Evolutionary conservation across 1,140 invertebrate genomes (phyloP).

Genomic region (Octopus sinensis): DNA sequence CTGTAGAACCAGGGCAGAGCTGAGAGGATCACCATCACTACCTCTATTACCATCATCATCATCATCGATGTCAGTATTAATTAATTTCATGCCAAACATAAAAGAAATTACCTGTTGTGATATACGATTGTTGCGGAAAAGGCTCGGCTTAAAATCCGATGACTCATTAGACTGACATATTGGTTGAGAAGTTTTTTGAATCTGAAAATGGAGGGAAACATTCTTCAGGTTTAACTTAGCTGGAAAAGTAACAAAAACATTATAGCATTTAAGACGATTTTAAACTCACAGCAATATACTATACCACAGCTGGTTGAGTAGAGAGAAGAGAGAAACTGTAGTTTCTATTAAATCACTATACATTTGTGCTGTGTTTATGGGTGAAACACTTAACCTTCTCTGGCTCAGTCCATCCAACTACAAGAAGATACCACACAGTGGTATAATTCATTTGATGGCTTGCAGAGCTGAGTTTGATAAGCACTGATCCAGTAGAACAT

Average conservation of each 20-base stretch:
- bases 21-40: background rate
- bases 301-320: background rate
- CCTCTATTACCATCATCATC: background rate
- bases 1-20: background rate
- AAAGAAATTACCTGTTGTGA: conserved; percentile 42
- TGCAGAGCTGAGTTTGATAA: no score
- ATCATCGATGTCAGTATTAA: background rate
- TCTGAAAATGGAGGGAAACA: conserved; percentile 28
- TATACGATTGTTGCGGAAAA: conserved; percentile 47
- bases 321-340: background rate
- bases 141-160: conserved; percentile 43
- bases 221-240: no score
- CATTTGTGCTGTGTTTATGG: background rate
- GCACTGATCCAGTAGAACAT: no score
- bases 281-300: background rate
- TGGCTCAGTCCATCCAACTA: no score
- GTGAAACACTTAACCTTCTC: no score
- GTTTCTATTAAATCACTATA: background rate
- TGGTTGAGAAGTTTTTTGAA: conserved; percentile 42
- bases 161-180: conserved; percentile 40
- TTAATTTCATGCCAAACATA: background rate
- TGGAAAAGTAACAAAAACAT: no score
- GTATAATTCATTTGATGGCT: no score
- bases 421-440: no score
- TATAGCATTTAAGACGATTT: no score